Conservation (phyloP, 2,113 vertebrate genomes). For the Prunella himalayana region DNA sequence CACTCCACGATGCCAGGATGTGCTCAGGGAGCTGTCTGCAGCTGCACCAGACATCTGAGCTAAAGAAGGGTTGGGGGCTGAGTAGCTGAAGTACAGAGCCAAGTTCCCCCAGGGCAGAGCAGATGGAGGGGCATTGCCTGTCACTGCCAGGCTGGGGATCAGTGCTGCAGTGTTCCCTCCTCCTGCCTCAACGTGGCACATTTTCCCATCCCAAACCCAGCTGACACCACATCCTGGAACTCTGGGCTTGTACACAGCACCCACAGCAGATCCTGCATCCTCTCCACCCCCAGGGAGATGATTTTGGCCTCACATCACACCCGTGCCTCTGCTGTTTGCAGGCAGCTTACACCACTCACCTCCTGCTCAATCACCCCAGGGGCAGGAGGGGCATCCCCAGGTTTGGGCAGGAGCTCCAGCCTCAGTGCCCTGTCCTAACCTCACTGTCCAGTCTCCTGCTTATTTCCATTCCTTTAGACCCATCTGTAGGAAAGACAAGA, state of each 20-base stretch:
- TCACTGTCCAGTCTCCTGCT: neutral
- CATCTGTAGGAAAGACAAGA: neutral
- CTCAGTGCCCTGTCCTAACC: neutral
- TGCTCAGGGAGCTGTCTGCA: neutral
- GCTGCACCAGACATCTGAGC: neutral
- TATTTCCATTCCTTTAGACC: neutral
- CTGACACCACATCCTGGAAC: neutral
- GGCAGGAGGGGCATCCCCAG: neutral
- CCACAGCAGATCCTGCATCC: neutral
- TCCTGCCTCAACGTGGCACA: fast-evolving
- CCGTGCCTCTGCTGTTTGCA: fast-evolving
- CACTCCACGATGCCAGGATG: neutral
- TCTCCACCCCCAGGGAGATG: neutral
- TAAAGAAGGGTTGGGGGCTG: neutral
- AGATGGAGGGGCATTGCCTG: neutral
- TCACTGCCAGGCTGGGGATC: neutral
- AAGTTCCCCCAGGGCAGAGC: fast-evolving
- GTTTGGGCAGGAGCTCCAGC: neutral
- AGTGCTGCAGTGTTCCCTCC: neutral
- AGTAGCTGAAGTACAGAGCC: fast-evolving
- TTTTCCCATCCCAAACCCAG: neutral
- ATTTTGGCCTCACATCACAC: neutral
- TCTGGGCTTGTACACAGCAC: neutral
- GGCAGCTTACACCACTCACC: fast-evolving
- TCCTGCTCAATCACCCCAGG: neutral